Evolutionary conservation across 92 coral and sea anemone genomes (phyloP).

Genomic region (Zoanthus gigantus): DNA sequence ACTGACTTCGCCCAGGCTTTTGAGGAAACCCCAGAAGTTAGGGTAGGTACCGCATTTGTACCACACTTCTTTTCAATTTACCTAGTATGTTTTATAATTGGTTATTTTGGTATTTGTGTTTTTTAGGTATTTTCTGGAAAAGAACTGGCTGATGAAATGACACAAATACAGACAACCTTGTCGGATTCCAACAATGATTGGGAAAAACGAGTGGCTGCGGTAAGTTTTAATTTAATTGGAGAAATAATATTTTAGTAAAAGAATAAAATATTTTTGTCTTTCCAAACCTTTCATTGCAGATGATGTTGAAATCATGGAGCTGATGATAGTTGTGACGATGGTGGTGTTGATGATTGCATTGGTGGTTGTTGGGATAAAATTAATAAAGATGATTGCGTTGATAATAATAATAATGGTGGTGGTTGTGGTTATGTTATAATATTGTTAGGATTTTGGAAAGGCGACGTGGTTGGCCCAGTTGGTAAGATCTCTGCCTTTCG

Average conservation of each 20-base stretch:
- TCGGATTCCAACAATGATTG: constrained; percentile 82
- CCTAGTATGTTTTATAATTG: not conserved
- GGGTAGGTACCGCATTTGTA: constrained; percentile 62
- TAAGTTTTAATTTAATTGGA: constrained; percentile 42
- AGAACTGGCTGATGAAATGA: constrained; percentile 90
- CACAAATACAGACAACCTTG: constrained; percentile 78
- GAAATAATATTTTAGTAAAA: not conserved
- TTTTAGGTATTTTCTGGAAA: constrained; percentile 78
- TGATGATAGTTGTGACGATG: no score
- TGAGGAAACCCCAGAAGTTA: constrained; percentile 84
- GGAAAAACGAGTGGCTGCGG: constrained; percentile 96
- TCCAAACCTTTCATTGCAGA: not conserved
- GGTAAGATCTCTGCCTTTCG: no score
- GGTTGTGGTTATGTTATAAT: no score
- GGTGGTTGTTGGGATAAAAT: not conserved
- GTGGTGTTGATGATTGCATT: no score
- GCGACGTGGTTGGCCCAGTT: no score
- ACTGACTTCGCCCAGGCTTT: constrained; percentile 90
- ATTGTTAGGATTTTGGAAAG: no score
- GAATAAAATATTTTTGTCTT: not conserved
- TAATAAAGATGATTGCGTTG: no score
- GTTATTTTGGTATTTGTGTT: not conserved
- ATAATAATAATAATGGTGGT: no score
- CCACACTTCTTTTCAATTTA: not conserved
- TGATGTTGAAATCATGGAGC: no score